Conservation (phyloP, 1,140 invertebrate genomes). For the Lordiphosa clarofinis region DNA sequence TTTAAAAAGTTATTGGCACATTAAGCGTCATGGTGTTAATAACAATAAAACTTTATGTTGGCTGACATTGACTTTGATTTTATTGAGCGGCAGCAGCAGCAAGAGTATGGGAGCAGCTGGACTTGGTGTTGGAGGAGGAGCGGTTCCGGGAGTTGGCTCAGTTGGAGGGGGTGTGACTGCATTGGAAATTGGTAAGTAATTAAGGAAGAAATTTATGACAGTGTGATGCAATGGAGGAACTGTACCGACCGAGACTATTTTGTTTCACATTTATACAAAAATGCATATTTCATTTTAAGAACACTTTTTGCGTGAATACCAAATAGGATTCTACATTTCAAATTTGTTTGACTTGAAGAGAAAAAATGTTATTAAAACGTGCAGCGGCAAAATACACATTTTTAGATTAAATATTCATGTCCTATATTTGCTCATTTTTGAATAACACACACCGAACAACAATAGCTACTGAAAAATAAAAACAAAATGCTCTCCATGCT, state of each 20-base stretch:
- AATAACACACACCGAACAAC: not conserved
- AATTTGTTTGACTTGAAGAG: not conserved
- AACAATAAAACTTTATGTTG: constrained; percentile 76
- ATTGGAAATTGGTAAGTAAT: constrained; percentile 67
- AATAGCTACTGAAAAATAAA: not conserved
- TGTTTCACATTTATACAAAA: no score
- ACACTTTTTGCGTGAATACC: no score
- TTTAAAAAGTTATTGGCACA: constrained; percentile 73
- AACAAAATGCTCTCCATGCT: not conserved
- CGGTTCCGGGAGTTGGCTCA: not conserved
- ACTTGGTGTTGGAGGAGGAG: constrained; percentile 9
- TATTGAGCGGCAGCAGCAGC: constrained; percentile 39
- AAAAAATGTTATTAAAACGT: constrained; percentile 11
- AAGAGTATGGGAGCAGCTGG: constrained; percentile 14
- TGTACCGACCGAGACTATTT: no score
- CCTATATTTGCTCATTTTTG: constrained; percentile 12
- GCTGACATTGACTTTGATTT: constrained; percentile 77
- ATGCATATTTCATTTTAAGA: no score
- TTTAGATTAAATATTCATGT: constrained; percentile 16
- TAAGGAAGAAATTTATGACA: not conserved
- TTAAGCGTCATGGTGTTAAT: constrained; percentile 71
- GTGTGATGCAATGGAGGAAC: no score
- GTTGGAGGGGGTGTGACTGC: constrained; percentile 26
- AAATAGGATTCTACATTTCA: no score
- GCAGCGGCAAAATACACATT: constrained; percentile 9